Conservation (phyloP, 1,140 invertebrate genomes). For the Drepana arcuata region DNA sequence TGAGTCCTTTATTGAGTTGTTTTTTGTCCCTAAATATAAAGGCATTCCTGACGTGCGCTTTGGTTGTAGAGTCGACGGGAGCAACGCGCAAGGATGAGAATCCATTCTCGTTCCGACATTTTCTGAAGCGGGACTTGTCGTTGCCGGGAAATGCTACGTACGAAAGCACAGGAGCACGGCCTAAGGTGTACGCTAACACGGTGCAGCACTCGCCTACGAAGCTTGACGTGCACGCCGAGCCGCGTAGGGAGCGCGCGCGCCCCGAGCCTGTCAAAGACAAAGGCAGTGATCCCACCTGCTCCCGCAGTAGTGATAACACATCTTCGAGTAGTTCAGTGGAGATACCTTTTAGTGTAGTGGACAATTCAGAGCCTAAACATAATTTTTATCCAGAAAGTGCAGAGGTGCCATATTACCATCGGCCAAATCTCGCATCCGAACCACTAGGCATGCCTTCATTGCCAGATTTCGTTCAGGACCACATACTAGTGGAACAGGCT, state of each 20-base stretch:
- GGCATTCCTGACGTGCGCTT: conserved; percentile 32
- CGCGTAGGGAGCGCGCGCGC: conserved; percentile 34
- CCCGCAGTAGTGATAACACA: conserved; percentile 46
- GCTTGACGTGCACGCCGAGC: conserved; percentile 42
- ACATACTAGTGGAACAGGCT: conserved; percentile 75
- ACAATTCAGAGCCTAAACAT: conserved; percentile 58
- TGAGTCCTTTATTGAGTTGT: conserved; percentile 58
- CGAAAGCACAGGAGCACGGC: conserved; percentile 65
- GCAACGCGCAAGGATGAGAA: conserved; percentile 77
- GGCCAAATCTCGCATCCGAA: conserved; percentile 55
- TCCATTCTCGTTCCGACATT: conserved; percentile 87
- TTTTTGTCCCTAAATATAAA: conserved; percentile 63
- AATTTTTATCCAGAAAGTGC: conserved; percentile 51
- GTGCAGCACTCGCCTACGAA: conserved; percentile 61
- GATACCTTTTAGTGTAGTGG: conserved; percentile 59
- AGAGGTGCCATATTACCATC: conserved; percentile 48
- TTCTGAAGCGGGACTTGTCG: conserved; percentile 75
- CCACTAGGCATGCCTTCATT: conserved; percentile 69
- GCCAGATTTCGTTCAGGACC: conserved; percentile 79
- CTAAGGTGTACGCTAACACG: conserved; percentile 62
- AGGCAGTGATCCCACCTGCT: conserved; percentile 25
- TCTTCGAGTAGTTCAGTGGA: conserved; percentile 63
- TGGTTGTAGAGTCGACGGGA: conserved; percentile 62
- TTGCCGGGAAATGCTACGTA: conserved; percentile 63
- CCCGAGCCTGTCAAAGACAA: conserved; percentile 46